Conservation (phyloP, 2,888 invertebrate genomes). For the Spilarctia lutea region DNA sequence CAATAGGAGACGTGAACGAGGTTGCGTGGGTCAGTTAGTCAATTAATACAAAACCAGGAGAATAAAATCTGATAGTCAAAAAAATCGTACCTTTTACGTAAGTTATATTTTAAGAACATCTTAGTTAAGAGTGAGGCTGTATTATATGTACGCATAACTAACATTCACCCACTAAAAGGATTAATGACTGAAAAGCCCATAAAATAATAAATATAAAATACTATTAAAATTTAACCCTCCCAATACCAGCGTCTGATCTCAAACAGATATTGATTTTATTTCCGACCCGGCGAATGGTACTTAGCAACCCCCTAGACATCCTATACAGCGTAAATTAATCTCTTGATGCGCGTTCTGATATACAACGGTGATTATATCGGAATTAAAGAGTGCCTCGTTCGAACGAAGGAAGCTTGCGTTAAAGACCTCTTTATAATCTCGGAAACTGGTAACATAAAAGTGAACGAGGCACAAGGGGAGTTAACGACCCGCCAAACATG, state of each 20-base stretch:
- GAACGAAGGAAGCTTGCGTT: slow-evolving; percentile 6
- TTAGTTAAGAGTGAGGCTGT: no score
- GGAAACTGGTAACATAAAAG: slow-evolving; percentile 10
- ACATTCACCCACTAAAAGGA: background rate
- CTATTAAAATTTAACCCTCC: background rate
- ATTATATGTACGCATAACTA: background rate
- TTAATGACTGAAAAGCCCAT: background rate
- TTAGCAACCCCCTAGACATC: slow-evolving; percentile 43
- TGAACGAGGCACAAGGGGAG: background rate
- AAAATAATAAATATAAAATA: background rate
- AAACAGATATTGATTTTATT: slow-evolving; percentile 48
- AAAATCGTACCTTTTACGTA: background rate
- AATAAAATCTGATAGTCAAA: background rate
- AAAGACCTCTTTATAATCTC: slow-evolving; percentile 25
- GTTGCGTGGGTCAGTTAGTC: no score
- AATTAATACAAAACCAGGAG: background rate
- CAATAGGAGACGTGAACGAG: no score
- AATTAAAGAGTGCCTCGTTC: slow-evolving; percentile 10
- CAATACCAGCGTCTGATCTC: background rate
- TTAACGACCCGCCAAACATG: slow-evolving; percentile 7
- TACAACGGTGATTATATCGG: slow-evolving; percentile 8
- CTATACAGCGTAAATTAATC: slow-evolving; percentile 37
- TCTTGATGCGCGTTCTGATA: slow-evolving; percentile 14
- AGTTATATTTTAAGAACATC: no score
- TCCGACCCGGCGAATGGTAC: slow-evolving; percentile 38